Base-by-base conservation (phyloP, 1,140 invertebrate species). In the Chelonus insularis region DNA sequence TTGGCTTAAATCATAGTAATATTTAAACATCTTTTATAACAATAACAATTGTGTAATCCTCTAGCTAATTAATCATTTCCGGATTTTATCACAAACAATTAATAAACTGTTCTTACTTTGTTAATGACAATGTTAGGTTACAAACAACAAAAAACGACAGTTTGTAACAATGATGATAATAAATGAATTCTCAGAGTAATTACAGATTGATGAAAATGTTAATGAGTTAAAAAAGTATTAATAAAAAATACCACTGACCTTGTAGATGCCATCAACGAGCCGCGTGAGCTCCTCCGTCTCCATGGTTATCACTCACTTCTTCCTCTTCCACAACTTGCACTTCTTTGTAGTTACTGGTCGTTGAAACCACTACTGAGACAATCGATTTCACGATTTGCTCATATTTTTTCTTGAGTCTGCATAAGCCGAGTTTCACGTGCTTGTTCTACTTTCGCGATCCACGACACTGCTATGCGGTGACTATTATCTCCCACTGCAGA, bases 201-300 rank as follows among this genome's bases (percentile, higher is more conserved):
- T n/a, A n/a, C n/a, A n/a, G n/a, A n/a, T n/a, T n/a, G n/a, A n/a
- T n/a, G n/a, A n/a, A n/a, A 18, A 45, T 45, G 11, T 45, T 45
- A 45, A 18, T 45, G 9, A 21, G 5, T n/a, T 18, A 18, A 18
- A 18, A 45, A 9, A 25, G 25, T 25, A n/a, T 0, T n/a, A n/a
- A n/a, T n/a, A n/a, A n/a, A n/a, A n/a, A n/a, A 23, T 32, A 34
- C 1, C 14, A 72, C 82, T 85, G 84, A 93, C 91, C 88, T 93
- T 92, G 77, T 94, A 93, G 72, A 93, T 92, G 70, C 91, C 91
- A 83, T 94, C 91, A 66, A 94, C 91, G 68, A 93, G 89, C 84
- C 91, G 92, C 70, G 91, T 93, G 67, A 94, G 87, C 83, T 94
- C 91, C 80, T 93, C 91, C 68, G 90, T 91, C 84, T 93, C 91